Base-by-base conservation (phyloP, 2,113 vertebrate genomes). In the Clinocottus analis region DNA sequence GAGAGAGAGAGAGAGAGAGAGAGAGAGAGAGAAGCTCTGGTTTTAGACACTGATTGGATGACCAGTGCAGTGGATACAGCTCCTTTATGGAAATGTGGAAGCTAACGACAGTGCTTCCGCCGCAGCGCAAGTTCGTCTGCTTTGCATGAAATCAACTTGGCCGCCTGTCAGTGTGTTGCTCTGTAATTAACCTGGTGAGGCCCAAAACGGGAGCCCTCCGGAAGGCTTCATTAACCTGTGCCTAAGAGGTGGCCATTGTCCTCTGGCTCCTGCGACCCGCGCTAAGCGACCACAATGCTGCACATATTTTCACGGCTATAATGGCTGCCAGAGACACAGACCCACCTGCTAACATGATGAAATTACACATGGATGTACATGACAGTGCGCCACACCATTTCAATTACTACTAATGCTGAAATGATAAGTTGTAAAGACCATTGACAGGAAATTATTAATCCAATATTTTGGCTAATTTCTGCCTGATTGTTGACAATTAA, bases 161-260 rank as follows among this genome's bases (percentile, higher is more conserved):
- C 84, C 69, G 67, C 63, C 79, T 84, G 87, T 84, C 83, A 67
- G 75, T 25, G 5, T 68, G 81, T 31, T 80, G 72, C 79, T 73
- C 77, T 85, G 88, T 89, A 90, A 94, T 94, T 94, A 94, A 91
- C 92, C 90, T 78, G 72, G n/a, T 0, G 31, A 58, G 74, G 62
- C 80, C 83, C 83, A 69, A 84, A 90, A 76, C 19, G 58, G 78
- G 58, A 3, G 60, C 64, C 90, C 80, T 61, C 64, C 80, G 55
- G 89, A 90, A 80, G 90, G 77, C 72, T 79, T 90, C 87, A 92
- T 92, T 94, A 93, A 92, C 89, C 91, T 87, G 82, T 62, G 79
- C 81, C 82, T 80, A 79, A 87, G 82, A 72, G 79, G 79, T 39
- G 12, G 70, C 80, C 74, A 83, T 89, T 88, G 83, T 89, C 88